These are phyloP conservation scores for Galagoides demidoff DNA, from an alignment of 2,797 vertebrate species.

Conservation along the genomic window DNA sequence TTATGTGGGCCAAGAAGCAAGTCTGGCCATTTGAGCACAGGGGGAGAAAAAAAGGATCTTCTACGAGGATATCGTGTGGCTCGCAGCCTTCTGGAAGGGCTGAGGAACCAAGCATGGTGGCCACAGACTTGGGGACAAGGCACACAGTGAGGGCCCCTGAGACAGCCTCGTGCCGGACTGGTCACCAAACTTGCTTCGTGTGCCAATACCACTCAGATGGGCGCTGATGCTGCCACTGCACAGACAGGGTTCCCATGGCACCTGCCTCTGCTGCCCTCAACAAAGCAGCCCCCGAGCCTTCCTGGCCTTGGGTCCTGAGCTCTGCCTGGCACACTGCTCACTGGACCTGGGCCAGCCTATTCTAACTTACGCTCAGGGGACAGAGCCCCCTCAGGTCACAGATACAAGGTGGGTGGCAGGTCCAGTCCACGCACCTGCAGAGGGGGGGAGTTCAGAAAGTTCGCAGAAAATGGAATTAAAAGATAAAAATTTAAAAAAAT, in stretches of 20 bases:
- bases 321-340: neutral
- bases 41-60: neutral
- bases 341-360: too few species aligned
- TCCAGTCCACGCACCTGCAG: too few species aligned
- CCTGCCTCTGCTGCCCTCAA: neutral
- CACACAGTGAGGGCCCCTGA: too few species aligned
- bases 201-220: accelerated
- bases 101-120: too few species aligned
- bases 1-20: neutral
- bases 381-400: too few species aligned
- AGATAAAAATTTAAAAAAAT: too few species aligned
- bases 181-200: neutral
- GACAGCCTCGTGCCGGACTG: neutral
- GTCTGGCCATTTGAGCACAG: too few species aligned
- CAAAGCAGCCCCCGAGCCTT: neutral
- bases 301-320: neutral
- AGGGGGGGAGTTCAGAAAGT: too few species aligned
- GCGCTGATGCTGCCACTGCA: neutral
- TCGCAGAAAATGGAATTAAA: too few species aligned
- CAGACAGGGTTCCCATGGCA: neutral
- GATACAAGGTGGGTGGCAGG: too few species aligned
- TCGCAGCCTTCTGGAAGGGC: neutral
- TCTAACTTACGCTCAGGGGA: too few species aligned
- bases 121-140: neutral
- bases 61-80: too few species aligned